phyloP scores from a whole-genome alignment of 2,113 vertebrate genomes.

The Gulo gulo region DNA sequence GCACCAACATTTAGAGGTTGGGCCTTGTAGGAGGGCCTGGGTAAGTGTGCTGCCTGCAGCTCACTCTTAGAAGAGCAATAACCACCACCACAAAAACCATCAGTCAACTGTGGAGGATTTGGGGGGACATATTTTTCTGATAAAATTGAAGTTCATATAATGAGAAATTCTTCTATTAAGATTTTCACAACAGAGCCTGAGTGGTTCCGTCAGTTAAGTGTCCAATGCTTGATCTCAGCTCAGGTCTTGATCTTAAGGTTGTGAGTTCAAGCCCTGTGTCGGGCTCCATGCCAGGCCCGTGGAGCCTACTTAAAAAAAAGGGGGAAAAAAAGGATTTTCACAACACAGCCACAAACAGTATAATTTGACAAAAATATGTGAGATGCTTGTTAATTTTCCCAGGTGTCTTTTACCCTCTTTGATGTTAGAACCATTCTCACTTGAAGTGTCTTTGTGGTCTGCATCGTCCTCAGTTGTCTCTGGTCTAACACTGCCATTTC shows the following conservation, averaged over 20 bases:
- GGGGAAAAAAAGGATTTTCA: neutral
- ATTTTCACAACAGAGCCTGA: neutral
- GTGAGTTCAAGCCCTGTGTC: neutral
- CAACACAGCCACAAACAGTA: neutral
- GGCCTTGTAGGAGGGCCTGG: neutral
- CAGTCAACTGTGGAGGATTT: neutral
- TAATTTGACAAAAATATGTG: neutral
- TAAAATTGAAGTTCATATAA: neutral
- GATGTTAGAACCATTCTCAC: neutral
- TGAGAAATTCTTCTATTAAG: neutral
- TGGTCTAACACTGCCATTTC: neutral
- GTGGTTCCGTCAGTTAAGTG: neutral
- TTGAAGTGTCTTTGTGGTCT: neutral
- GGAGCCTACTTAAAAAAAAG: neutral
- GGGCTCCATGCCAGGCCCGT: neutral
- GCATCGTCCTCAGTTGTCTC: neutral
- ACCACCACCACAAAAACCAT: neutral
- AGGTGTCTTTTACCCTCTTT: neutral
- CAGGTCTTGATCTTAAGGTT: neutral
- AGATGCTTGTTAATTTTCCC: neutral
- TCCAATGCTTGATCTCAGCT: neutral
- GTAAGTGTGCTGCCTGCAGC: neutral
- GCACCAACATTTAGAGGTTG: neutral
- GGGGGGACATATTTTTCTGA: neutral
- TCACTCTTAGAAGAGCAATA: neutral